Base-by-base conservation (phyloP, 2,888 invertebrate species). In the Rapana venosa region DNA sequence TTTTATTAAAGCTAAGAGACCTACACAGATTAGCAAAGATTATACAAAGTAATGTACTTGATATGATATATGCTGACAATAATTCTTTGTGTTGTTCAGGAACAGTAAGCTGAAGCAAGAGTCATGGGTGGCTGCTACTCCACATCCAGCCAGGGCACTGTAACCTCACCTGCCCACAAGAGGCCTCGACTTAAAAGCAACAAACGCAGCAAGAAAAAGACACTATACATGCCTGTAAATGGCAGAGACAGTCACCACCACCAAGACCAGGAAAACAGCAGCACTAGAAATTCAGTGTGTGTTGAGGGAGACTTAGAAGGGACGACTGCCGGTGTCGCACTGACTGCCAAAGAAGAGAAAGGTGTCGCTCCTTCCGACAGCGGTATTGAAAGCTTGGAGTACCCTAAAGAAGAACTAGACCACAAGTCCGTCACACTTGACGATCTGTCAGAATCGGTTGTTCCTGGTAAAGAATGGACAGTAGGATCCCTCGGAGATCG, bases 351-450 rank as follows among this genome's bases (percentile, higher is more conserved):
- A 32, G 74, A 74, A 47, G 74, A n/a, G 22, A 47, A 36, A 36
- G 70, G 90, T 66, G 94, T 94, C 32, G 93, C 91, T 13, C 91
- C 93, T 15, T 94, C 94, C 47, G 95, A 95, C 91, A 94, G 94
- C 92, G 94, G 94, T 5, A 94, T 95, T 77, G 93, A 92, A 86
- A 93, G 93, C 66, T 83, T 93, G n/a, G 91, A 91, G 26, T 90
- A 90, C 87, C 88, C 90, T 47, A 90, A 86, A n/a, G 92, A 91
- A 20, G 91, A 91, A 30, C 66, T 87, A 77, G 81, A 74, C 35
- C 32, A 22, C 8, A 8, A 36, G 36, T 20, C 26, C 0, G 47
- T 22, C 0, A 15, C 5, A 26, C 36, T 26, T 26, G 26, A 36
- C 36, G 26, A 36, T 36, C 81, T 22, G 17, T 36, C 32, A 32